Conservation (phyloP, 2,797 vertebrate genomes). For the Poeciliopsis presidionis region DNA sequence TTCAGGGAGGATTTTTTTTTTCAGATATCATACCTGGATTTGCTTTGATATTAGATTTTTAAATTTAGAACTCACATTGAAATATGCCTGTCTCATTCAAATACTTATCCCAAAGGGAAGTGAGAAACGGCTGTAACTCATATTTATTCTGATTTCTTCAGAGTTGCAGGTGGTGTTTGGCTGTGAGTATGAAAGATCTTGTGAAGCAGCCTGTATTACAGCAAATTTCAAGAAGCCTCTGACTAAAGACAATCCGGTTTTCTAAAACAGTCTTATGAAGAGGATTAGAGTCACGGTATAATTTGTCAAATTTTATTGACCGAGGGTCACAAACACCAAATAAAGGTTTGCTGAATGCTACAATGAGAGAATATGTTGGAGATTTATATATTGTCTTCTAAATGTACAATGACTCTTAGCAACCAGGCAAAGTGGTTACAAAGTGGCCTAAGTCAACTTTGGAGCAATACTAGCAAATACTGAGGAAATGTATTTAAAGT, state of each 20-base stretch:
- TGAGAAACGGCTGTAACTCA: no score
- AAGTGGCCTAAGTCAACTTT: background rate
- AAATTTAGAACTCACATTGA: background rate
- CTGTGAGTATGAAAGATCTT: no score
- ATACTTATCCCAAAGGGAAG: no score
- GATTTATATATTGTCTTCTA: background rate
- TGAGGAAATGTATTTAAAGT: background rate
- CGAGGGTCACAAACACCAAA: background rate
- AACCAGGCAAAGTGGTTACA: background rate
- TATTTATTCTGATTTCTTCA: no score
- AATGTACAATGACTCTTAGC: background rate
- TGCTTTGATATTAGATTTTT: background rate
- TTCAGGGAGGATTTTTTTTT: background rate
- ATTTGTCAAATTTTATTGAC: background rate
- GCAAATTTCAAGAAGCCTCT: no score
- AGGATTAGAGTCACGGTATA: background rate
- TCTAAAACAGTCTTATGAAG: no score
- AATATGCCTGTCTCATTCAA: background rate
- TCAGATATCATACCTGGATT: background rate
- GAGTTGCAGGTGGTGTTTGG: no score
- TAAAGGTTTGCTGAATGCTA: background rate
- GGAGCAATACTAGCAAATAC: background rate
- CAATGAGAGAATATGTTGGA: background rate
- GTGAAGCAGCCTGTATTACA: no score
- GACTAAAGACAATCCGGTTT: no score